Evolutionary conservation across 1,140 invertebrate genomes (phyloP), one percentile per base, ranked within the genome.

Genomic region (Heliothis subflexa): DNA sequence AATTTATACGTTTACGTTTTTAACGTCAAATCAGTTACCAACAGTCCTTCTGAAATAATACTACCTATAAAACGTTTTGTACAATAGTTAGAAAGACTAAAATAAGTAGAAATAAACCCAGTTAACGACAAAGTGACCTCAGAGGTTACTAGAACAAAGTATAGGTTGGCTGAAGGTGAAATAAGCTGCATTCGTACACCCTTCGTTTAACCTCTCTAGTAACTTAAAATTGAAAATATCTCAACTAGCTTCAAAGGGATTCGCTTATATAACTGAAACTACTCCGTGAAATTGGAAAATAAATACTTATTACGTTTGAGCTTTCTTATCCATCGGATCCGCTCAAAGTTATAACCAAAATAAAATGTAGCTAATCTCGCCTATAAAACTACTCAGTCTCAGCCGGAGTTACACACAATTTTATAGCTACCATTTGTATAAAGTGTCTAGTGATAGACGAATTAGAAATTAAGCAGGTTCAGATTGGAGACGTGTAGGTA

Each of bases 81-180:
- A 40, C 33, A 40, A 40, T 9, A 40, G 4, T 40, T 40, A 40
- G 33, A 7, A 40, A 40, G 4, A 40, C 5, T 40, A 40, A 40
- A 40, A 40, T 40, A 40, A 40, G 33, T 9, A 9, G 33, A 40
- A 40, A 40, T 40, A 40, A 40, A 7, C 33, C 33, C 33, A 40
- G 33, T 40, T 40, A 5, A 28, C 49, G 49, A 66, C 62, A 16
- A 66, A 47, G 5, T 66, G 40, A 10, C 62, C 40, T 66, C 14
- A 47, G 33, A 64, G 61, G 61, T 45, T 45, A 64, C 61, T 45
- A 45, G 61, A 33, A 64, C 61, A 10, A 21, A 55, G n/a, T 14
- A 18, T 61, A 33, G 40, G 62, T 47, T 66, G 40, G 16, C n/a
- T 66, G n/a, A 47, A 66, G 62, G 62, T 59, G 12, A 59, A 28